A percentile compares a stretch with the other conserved stretches of the same genome.
phyloP scores from a whole-genome alignment of 2,888 invertebrate genomes.

The Fragum whitleyi region DNA sequence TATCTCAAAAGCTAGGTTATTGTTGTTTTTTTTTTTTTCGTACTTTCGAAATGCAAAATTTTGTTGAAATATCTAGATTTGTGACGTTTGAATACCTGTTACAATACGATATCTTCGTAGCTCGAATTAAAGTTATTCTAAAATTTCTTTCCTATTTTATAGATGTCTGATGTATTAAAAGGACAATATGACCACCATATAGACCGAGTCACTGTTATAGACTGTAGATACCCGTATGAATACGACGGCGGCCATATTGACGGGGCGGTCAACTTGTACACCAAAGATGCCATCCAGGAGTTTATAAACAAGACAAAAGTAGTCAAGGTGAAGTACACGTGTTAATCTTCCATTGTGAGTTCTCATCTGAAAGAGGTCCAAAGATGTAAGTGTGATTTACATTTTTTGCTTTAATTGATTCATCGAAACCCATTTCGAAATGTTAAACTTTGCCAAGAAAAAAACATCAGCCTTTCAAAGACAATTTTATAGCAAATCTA shows the following conservation, averaged over 20 bases:
- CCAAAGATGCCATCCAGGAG: conserved; percentile 38
- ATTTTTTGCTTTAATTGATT: too few species aligned
- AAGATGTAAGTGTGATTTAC: conserved; percentile 59
- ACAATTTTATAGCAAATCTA: too few species aligned
- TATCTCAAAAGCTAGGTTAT: too few species aligned
- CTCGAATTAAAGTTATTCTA: background rate
- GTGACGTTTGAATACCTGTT: too few species aligned
- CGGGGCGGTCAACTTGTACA: conserved; percentile 57
- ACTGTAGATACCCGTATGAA: conserved; percentile 98
- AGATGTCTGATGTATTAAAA: conserved; percentile 87
- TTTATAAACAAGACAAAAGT: conserved; percentile 27
- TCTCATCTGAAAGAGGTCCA: conserved; percentile 64
- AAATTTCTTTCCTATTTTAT: background rate
- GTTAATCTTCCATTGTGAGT: conserved; percentile 65
- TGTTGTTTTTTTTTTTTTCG: too few species aligned
- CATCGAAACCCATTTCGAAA: too few species aligned
- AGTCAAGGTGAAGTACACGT: conserved; percentile 47
- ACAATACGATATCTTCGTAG: too few species aligned
- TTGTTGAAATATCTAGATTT: too few species aligned
- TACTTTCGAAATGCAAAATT: too few species aligned
- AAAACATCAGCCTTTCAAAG: too few species aligned
- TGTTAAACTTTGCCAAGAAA: too few species aligned
- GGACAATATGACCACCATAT: conserved; percentile 90
- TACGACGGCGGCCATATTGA: conserved; percentile 95
- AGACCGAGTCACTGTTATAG: conserved; percentile 91